Percentiles rank a stretch among this genome's conserved stretches.
phyloP scores from a whole-genome alignment of 2,797 vertebrate species.

The Pantherophis vulpinus region DNA sequence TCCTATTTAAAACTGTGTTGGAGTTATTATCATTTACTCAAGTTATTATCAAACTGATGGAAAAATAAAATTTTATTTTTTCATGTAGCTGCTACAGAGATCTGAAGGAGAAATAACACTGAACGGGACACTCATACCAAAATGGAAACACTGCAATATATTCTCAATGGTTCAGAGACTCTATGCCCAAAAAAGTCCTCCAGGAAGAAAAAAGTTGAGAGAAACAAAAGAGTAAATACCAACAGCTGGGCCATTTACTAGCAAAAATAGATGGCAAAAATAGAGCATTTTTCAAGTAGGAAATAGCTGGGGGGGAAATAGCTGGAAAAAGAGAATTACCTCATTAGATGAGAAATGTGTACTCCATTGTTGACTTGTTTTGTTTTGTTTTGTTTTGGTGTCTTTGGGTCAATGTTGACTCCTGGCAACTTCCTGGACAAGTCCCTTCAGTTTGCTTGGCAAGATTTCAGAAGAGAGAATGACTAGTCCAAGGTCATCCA shows the following conservation, averaged over 20 bases:
- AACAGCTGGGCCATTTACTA: background rate
- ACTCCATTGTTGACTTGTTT: background rate
- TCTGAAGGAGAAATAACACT: conserved; percentile 1
- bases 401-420: background rate
- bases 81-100: conserved; percentile 3
- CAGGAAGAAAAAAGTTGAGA: background rate
- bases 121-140: conserved; percentile 10
- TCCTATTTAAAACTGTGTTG: background rate
- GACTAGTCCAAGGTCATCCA: background rate
- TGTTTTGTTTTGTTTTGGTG: background rate
- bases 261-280: background rate
- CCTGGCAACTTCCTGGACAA: background rate
- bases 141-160: rapidly evolving
- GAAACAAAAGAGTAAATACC: background rate
- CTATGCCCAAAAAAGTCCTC: rapidly evolving
- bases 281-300: rapidly evolving
- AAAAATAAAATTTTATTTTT: conserved; percentile 15
- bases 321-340: conserved; percentile 1
- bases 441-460: background rate
- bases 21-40: conserved; percentile 26
- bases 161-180: background rate
- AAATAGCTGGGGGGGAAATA: background rate
- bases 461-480: background rate
- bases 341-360: background rate
- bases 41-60: background rate